Evolutionary conservation across 2,888 invertebrate species (phyloP).

Genomic region (Tribolium freemani): DNA sequence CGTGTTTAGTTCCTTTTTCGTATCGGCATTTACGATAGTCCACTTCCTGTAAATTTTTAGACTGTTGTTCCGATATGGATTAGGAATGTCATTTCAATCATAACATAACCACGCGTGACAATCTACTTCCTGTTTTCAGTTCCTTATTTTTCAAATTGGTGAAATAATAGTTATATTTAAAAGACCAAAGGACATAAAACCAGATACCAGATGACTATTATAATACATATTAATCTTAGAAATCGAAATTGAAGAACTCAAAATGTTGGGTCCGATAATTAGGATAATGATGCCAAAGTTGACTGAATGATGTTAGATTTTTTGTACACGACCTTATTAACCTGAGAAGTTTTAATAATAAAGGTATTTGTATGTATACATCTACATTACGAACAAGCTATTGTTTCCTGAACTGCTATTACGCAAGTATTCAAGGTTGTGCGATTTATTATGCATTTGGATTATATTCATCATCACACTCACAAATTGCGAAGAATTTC

Average conservation of each 20-base stretch:
- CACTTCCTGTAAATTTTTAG: background rate
- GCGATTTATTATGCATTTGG: background rate
- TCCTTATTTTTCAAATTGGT: background rate
- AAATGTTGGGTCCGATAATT: too few relatives aligned
- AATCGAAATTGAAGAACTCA: too few relatives aligned
- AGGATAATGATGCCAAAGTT: background rate
- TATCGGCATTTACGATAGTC: background rate
- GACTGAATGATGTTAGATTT: background rate
- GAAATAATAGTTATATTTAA: background rate
- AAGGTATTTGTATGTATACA: background rate
- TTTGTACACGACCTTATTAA: slow-evolving; percentile 1
- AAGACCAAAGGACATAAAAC: too few relatives aligned
- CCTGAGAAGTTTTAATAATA: slow-evolving; percentile 17
- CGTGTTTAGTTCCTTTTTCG: background rate
- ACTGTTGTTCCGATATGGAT: background rate
- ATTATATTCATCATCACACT: background rate
- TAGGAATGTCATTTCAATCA: background rate
- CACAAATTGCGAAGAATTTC: slow-evolving; percentile 8
- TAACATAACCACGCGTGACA: background rate
- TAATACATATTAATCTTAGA: too few relatives aligned
- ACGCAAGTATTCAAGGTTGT: slow-evolving; percentile 11
- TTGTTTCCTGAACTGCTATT: slow-evolving; percentile 10
- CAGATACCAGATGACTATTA: too few relatives aligned
- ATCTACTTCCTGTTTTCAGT: background rate
- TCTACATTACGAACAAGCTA: background rate